phyloP scores from a whole-genome alignment of 1,140 invertebrate species.

The Phortica variegata region DNA sequence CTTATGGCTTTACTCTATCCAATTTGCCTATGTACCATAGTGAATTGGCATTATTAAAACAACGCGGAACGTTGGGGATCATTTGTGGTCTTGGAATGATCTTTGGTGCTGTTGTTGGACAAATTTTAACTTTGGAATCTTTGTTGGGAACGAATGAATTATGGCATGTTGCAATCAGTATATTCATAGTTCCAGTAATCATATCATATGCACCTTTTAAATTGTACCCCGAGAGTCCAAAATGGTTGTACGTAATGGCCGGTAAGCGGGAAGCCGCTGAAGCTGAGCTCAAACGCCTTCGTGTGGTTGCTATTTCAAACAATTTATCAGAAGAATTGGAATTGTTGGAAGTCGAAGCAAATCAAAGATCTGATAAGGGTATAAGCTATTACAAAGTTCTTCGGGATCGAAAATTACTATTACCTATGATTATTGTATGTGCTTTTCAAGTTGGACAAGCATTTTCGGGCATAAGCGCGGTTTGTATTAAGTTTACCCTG shows the following conservation, averaged over 20 bases:
- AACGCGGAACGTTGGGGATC: slow-evolving; percentile 77
- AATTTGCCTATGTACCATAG: slow-evolving; percentile 82
- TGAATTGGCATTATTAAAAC: slow-evolving; percentile 73
- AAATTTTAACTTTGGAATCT: slow-evolving; percentile 59
- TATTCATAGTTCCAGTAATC: slow-evolving; percentile 63
- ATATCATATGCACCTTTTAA: slow-evolving; percentile 61
- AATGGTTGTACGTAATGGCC: slow-evolving; percentile 73
- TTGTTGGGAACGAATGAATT: slow-evolving; percentile 59
- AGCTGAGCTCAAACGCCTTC: slow-evolving; percentile 46
- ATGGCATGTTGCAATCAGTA: slow-evolving; percentile 72
- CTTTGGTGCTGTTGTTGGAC: slow-evolving; percentile 76
- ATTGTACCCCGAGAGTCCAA: slow-evolving; percentile 79
- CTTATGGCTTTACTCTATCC: slow-evolving; percentile 71
- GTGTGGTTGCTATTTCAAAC: slow-evolving; percentile 16
- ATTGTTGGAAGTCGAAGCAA: slow-evolving; percentile 36
- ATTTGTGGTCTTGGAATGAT: slow-evolving; percentile 80
- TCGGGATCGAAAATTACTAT: slow-evolving; percentile 20
- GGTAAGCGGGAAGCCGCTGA: slow-evolving; percentile 62
- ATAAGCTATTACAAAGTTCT: slow-evolving; percentile 55
- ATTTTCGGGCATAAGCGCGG: slow-evolving; percentile 81
- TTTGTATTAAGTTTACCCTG: slow-evolving; percentile 48
- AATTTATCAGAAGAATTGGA: slow-evolving; percentile 57
- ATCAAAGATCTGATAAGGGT: slow-evolving; percentile 57
- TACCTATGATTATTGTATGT: slow-evolving; percentile 71
- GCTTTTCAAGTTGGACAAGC: slow-evolving; percentile 78